Percentiles rank a stretch among this genome's conserved stretches.
These are phyloP conservation scores for Mactromeris polynyma DNA, from an alignment of 2,888 invertebrate genomes.

Conservation along the genomic window DNA sequence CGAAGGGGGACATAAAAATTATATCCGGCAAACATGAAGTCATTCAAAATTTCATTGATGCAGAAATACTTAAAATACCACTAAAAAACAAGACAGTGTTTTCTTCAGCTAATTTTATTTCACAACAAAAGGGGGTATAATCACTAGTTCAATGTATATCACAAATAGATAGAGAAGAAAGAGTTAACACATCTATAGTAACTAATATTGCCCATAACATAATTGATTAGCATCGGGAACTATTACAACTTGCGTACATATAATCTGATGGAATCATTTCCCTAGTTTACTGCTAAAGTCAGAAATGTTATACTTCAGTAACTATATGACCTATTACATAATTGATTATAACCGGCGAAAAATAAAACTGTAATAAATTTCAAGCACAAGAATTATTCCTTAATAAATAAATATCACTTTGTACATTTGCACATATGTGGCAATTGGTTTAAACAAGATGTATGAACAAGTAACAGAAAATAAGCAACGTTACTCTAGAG, in stretches of 20 bases:
- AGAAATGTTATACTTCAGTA: too few species aligned
- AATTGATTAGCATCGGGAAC: neutral
- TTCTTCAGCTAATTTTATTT: conserved; percentile 13
- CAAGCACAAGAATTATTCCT: neutral
- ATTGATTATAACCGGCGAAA: neutral
- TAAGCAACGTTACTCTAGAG: neutral
- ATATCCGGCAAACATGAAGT: too few species aligned
- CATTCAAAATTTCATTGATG: too few species aligned
- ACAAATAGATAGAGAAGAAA: neutral
- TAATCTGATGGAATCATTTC: too few species aligned
- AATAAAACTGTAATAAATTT: neutral
- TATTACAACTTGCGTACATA: too few species aligned
- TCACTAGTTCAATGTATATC: conserved; percentile 10
- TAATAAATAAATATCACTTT: neutral
- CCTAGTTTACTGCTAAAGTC: too few species aligned
- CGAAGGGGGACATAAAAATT: too few species aligned
- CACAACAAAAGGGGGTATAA: conserved; percentile 15
- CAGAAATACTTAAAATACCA: too few species aligned
- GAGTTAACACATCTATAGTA: neutral
- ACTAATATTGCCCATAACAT: neutral
- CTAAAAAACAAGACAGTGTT: neutral
- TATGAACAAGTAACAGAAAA: neutral
- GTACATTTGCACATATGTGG: too few species aligned
- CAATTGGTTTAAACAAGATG: too few species aligned
- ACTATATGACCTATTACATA: too few species aligned